A percentile compares a stretch with the other conserved stretches of the same genome.
These are phyloP conservation scores for Ivindomyrus marchei DNA, from an alignment of 2,113 vertebrate species.

Conservation along the genomic window DNA sequence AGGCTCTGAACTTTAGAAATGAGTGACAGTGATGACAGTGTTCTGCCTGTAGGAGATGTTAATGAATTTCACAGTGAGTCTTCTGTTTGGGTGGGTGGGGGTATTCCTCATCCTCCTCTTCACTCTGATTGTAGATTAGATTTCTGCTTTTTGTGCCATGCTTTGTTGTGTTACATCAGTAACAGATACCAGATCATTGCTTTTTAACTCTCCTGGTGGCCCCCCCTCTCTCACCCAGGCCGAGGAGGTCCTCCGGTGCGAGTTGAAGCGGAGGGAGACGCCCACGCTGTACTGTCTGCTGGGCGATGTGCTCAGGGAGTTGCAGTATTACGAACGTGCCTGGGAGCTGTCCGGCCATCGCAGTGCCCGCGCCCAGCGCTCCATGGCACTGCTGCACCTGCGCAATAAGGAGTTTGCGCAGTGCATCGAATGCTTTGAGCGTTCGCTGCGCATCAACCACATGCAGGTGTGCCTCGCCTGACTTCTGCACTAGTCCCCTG, in stretches of 20 bases:
- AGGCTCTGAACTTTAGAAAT: neutral
- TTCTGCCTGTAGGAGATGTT: neutral
- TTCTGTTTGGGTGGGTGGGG: neutral
- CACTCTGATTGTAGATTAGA: neutral
- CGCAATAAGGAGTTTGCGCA: conserved; percentile 69
- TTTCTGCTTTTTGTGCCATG: neutral
- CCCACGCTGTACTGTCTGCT: conserved; percentile 82
- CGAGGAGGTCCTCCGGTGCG: conserved; percentile 80
- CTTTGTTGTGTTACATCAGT: neutral
- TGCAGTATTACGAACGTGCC: conserved; percentile 78
- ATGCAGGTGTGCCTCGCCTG: conserved; percentile 73
- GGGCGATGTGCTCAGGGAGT: conserved; percentile 83
- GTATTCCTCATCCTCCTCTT: neutral
- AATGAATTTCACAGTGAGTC: neutral
- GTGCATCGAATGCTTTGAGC: conserved; percentile 83
- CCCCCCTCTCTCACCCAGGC: conserved; percentile 57
- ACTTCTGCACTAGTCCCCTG: neutral
- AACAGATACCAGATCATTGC: too few relatives aligned
- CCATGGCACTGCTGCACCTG: conserved; percentile 86
- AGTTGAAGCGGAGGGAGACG: conserved; percentile 83
- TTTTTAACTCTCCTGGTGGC: neutral
- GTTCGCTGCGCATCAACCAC: conserved; percentile 75
- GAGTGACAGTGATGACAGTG: neutral
- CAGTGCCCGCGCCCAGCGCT: conserved; percentile 85
- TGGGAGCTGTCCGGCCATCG: conserved; percentile 84